Conservation (phyloP, 2,797 vertebrate species). For the Eidolon dupreanum region DNA sequence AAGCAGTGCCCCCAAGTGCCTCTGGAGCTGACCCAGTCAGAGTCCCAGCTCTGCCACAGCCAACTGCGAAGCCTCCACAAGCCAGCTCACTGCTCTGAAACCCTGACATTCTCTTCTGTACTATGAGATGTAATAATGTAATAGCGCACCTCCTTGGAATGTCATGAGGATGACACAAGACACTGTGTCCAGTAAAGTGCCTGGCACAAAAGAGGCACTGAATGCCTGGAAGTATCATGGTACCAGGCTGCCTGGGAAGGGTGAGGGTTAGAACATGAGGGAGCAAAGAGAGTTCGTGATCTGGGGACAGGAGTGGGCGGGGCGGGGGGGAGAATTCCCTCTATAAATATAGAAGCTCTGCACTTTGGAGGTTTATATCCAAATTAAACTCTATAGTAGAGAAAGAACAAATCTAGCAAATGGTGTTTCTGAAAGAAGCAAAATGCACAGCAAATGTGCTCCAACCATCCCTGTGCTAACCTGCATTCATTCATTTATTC, state of each 20-base stretch:
- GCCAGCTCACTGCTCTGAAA: background rate
- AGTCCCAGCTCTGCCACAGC: background rate
- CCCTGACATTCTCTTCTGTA: background rate
- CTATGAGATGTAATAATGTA: background rate
- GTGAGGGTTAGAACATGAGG: background rate
- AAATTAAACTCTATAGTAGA: background rate
- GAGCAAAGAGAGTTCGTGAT: background rate
- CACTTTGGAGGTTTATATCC: background rate
- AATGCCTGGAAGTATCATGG: background rate
- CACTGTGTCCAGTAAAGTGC: background rate
- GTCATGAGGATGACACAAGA: background rate
- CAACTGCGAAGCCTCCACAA: background rate
- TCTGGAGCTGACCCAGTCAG: background rate
- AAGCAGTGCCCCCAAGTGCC: background rate
- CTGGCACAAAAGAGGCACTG: background rate
- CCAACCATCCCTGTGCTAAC: background rate
- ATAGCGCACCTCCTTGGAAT: background rate
- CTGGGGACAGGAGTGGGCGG: rapidly evolving
- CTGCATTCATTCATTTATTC: background rate
- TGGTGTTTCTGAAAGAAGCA: background rate
- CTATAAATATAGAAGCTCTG: background rate
- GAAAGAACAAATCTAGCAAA: background rate
- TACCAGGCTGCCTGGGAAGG: background rate
- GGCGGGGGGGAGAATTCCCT: background rate
- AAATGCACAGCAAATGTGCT: background rate